Evolutionary conservation across 1,140 invertebrate genomes (phyloP).

Genomic region (Eumaeus atala): DNA sequence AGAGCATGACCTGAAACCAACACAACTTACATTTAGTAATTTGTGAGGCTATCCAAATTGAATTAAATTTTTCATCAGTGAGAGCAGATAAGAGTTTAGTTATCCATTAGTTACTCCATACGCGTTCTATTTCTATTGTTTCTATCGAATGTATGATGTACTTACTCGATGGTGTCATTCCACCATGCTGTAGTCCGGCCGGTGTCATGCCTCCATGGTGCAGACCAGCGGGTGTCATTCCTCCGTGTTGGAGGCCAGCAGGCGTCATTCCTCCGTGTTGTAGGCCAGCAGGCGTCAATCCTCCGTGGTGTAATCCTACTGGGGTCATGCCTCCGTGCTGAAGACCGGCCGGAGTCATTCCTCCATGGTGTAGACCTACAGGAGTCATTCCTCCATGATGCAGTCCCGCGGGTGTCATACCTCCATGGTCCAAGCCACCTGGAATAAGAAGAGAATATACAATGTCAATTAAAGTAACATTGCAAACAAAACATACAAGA

Average conservation of each 20-base stretch:
- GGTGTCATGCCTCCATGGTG: slow-evolving; percentile 54
- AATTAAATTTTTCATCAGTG: too few species aligned
- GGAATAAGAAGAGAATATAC: slow-evolving; percentile 12
- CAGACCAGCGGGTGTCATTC: slow-evolving; percentile 52
- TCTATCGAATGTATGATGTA: not conserved
- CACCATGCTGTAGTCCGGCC: slow-evolving; percentile 38
- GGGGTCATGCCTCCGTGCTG: slow-evolving; percentile 51
- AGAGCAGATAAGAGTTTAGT: too few species aligned
- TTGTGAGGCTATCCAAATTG: too few species aligned
- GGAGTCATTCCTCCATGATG: slow-evolving; percentile 51
- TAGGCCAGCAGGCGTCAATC: slow-evolving; percentile 57
- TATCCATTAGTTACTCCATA: too few species aligned
- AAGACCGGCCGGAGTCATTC: slow-evolving; percentile 46
- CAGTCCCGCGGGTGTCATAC: slow-evolving; percentile 41
- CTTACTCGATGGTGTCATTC: slow-evolving; percentile 33
- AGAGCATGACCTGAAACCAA: slow-evolving; percentile 24
- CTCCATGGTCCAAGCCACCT: slow-evolving; percentile 40
- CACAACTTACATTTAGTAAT: not conserved
- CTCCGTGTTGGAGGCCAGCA: slow-evolving; percentile 50
- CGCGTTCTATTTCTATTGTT: not conserved
- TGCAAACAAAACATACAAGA: not conserved
- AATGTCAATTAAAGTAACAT: too few species aligned
- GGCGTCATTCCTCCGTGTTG: slow-evolving; percentile 64
- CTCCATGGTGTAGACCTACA: slow-evolving; percentile 41
- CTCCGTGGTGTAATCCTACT: slow-evolving; percentile 46